Conservation (phyloP, 2,888 invertebrate species). For the Heteromurus nitidus region DNA sequence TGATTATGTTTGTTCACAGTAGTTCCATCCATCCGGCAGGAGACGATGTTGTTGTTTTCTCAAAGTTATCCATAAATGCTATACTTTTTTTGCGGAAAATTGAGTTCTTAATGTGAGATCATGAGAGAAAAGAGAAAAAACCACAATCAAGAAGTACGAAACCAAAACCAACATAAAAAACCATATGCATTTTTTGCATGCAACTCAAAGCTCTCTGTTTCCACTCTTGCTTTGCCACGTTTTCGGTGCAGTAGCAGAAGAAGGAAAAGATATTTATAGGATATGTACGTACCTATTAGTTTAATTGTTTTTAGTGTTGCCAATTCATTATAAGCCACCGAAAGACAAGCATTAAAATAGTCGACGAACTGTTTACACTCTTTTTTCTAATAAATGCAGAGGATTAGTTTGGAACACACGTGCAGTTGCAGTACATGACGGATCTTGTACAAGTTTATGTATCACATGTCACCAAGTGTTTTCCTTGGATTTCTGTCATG, state of each 20-base stretch:
- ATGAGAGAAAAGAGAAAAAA: neutral
- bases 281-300: neutral
- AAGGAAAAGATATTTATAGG: neutral
- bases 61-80: neutral
- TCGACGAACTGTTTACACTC: too few species aligned
- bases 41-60: neutral
- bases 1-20: slow-evolving; percentile 2
- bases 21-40: neutral
- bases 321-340: too few species aligned
- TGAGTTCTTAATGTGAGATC: neutral
- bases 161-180: neutral
- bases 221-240: neutral
- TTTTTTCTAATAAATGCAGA: too few species aligned
- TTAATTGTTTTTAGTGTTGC: neutral
- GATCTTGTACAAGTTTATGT: too few species aligned
- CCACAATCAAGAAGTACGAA: neutral
- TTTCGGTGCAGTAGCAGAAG: neutral
- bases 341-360: too few species aligned
- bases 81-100: neutral
- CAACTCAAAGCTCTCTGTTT: neutral
- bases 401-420: too few species aligned
- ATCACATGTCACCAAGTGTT: too few species aligned
- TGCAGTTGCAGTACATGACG: too few species aligned
- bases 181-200: neutral
- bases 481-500: too few species aligned